Evolutionary conservation across 2,113 vertebrate genomes (phyloP).

Genomic region (Gopherus evgoodei): DNA sequence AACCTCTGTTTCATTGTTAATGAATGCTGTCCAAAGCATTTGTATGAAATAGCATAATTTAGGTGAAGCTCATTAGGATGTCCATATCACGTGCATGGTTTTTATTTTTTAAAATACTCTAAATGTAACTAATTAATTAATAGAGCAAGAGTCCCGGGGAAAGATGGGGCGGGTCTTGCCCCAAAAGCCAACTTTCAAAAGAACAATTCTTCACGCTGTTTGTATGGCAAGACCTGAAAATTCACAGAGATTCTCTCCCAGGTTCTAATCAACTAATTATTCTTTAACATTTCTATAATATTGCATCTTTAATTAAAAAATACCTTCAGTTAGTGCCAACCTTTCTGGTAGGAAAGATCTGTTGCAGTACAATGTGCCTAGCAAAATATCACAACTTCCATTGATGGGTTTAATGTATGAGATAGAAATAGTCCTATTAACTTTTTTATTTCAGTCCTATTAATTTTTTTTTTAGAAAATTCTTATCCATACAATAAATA

Average conservation of each 20-base stretch:
- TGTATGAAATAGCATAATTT: accelerated
- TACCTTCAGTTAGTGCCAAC: background rate
- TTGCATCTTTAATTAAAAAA: background rate
- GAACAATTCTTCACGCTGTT: background rate
- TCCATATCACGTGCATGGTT: background rate
- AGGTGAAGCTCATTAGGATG: background rate
- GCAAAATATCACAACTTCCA: background rate
- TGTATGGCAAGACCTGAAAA: background rate
- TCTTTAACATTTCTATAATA: background rate
- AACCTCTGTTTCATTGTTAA: background rate
- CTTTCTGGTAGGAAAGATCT: background rate
- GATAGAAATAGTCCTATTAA: background rate
- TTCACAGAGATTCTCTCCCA: background rate
- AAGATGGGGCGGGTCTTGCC: background rate
- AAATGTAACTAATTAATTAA: background rate
- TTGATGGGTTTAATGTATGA: background rate
- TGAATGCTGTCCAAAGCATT: background rate
- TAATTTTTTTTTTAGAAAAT: too few species aligned
- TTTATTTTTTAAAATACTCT: background rate
- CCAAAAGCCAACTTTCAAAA: background rate
- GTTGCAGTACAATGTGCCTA: background rate
- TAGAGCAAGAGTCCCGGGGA: background rate
- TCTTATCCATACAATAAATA: background rate
- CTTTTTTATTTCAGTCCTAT: background rate
- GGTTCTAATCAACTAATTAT: background rate